Percentiles rank a stretch among this genome's conserved stretches.
Conservation (phyloP, 53 echinoderm and acorn worm genomes). For the Stichopus horrens region DNA sequence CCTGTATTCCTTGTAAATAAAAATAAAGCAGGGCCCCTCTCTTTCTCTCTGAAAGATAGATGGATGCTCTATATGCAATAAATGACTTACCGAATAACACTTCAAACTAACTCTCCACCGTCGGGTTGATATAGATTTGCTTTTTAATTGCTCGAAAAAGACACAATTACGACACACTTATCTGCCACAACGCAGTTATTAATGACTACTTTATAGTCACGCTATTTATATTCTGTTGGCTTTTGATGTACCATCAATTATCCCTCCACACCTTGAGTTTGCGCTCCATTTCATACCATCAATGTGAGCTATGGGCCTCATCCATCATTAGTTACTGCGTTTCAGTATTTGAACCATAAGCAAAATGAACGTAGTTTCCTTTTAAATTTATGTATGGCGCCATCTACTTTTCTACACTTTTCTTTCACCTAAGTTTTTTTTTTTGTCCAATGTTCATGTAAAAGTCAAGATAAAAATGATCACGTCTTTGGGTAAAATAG, state of each 20-base stretch:
- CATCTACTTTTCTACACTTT: too few species aligned
- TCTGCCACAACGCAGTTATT: constrained; percentile 27
- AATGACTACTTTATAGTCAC: constrained; percentile 31
- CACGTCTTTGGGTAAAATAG: too few species aligned
- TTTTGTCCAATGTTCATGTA: too few species aligned
- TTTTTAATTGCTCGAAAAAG: constrained; percentile 37
- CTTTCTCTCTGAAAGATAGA: background rate
- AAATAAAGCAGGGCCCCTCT: background rate
- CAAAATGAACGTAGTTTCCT: too few species aligned
- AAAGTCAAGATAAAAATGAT: too few species aligned
- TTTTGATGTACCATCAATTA: constrained; percentile 31
- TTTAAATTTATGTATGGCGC: too few species aligned
- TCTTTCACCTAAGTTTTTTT: too few species aligned
- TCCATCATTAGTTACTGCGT: constrained; percentile 3
- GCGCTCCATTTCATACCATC: constrained; percentile 11
- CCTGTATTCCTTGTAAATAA: background rate
- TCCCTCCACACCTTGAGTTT: constrained; percentile 36
- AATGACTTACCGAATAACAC: constrained; percentile 41
- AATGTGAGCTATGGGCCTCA: constrained; percentile 26
- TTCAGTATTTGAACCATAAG: background rate
- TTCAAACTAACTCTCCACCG: constrained; percentile 10
- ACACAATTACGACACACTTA: constrained; percentile 31
- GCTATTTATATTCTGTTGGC: constrained; percentile 42
- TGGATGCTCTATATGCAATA: constrained; percentile 13
- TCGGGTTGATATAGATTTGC: constrained; percentile 20